phyloP scores from a whole-genome alignment of 1,140 invertebrate species.

The Philopotamus ludificatus region DNA sequence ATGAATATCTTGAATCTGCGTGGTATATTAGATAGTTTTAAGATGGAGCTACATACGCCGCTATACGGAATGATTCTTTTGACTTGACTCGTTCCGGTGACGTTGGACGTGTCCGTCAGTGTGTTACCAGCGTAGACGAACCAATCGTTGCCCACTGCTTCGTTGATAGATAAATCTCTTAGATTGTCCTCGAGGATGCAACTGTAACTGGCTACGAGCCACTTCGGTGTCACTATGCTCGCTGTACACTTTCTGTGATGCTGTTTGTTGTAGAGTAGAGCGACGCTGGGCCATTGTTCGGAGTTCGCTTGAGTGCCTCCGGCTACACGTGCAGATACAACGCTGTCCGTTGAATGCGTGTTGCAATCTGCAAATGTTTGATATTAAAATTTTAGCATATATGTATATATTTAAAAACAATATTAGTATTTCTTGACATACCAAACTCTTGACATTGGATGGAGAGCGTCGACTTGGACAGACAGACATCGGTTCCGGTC shows the following conservation, averaged over 20 bases:
- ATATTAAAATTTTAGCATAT: not conserved
- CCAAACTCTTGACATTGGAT: constrained; percentile 60
- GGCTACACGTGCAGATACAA: constrained; percentile 51
- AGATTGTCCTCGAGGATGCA: constrained; percentile 48
- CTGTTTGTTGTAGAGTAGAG: constrained; percentile 56
- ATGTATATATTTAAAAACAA: constrained; percentile 10
- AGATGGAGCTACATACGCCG: constrained; percentile 30
- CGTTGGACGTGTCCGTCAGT: constrained; percentile 18
- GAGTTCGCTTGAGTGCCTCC: constrained; percentile 54
- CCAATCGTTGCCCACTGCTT: constrained; percentile 21
- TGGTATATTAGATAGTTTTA: not conserved
- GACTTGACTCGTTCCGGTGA: constrained; percentile 47
- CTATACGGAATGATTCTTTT: constrained; percentile 56
- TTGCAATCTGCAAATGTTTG: constrained; percentile 51
- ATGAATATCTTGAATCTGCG: not conserved
- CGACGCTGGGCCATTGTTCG: constrained; percentile 60
- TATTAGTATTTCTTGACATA: no score
- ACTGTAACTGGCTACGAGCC: constrained; percentile 60
- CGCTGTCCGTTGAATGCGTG: constrained; percentile 47
- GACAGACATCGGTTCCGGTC: constrained; percentile 49
- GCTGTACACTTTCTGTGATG: constrained; percentile 59
- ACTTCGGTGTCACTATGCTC: constrained; percentile 59
- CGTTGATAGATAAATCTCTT: constrained; percentile 5
- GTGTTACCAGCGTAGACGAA: constrained; percentile 14
- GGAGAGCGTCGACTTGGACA: constrained; percentile 53